phyloP scores from a whole-genome alignment of 2,797 vertebrate genomes.

The Tokudaia tokunoshimensis region DNA sequence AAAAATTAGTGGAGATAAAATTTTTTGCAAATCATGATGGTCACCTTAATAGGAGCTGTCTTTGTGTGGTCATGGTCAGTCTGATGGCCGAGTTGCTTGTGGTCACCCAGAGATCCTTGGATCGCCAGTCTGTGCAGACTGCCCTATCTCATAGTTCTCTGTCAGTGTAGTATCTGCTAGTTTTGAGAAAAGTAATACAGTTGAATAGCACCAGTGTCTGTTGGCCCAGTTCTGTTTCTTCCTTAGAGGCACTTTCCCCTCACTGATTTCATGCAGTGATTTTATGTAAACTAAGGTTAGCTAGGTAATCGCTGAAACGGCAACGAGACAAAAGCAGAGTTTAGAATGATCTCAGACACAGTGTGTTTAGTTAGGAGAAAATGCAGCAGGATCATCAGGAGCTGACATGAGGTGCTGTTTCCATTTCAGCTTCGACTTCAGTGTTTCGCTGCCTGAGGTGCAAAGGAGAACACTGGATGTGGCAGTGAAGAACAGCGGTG shows the following conservation, averaged over 20 bases:
- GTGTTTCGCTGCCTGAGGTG: conserved; percentile 94
- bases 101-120: background rate
- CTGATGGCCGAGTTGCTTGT: no score
- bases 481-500: conserved; percentile 97
- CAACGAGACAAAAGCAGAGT: background rate
- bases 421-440: conserved; percentile 95
- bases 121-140: background rate
- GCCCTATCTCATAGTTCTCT: background rate
- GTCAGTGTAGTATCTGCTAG: no score
- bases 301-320: fast-evolving
- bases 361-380: background rate
- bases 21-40: background rate
- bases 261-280: background rate
- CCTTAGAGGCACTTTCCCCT: background rate
- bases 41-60: background rate
- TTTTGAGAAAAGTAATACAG: background rate
- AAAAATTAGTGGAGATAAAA: background rate
- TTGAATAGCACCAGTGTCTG: background rate
- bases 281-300: background rate
- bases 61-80: background rate
- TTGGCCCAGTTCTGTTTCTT: background rate
- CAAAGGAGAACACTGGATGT: conserved; percentile 95
- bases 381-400: background rate
- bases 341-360: background rate
- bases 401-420: background rate